These are phyloP conservation scores for Lycia hirtaria DNA, from an alignment of 2,888 invertebrate genomes.

Conservation along the genomic window DNA sequence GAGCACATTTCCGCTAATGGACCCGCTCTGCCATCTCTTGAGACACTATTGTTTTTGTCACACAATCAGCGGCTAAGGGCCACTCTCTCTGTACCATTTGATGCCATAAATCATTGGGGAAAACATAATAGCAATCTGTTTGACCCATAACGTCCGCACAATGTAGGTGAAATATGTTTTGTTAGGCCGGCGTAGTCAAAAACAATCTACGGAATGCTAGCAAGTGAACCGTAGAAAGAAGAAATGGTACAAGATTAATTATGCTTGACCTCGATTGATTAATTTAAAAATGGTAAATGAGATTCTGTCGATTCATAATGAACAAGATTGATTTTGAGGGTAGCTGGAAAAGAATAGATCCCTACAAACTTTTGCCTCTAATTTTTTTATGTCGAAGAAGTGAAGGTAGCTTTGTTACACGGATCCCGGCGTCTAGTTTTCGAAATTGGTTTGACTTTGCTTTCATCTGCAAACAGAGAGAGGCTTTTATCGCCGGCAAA, in stretches of 20 bases:
- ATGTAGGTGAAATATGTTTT: constrained; percentile 38
- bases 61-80: constrained; percentile 59
- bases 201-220: constrained; percentile 21
- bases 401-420: constrained; percentile 46
- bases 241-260: constrained; percentile 26
- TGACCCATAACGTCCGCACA: constrained; percentile 31
- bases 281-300: constrained; percentile 27
- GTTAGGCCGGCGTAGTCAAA: constrained; percentile 16
- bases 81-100: constrained; percentile 55
- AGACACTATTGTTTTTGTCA: constrained; percentile 72
- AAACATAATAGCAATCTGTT: constrained; percentile 42
- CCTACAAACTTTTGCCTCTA: constrained; percentile 22
- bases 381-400: constrained; percentile 38
- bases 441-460: constrained; percentile 57
- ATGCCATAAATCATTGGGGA: constrained; percentile 49
- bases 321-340: constrained; percentile 26
- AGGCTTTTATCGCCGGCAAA: constrained; percentile 56
- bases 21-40: constrained; percentile 61
- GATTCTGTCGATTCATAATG: constrained; percentile 31
- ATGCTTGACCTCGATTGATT: constrained; percentile 22
- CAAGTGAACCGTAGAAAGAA: constrained; percentile 16
- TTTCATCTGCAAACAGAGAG: constrained; percentile 58
- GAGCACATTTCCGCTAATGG: constrained; percentile 77
- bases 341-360: constrained; percentile 25
- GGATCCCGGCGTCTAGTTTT: constrained; percentile 49